Percentiles rank a stretch among this genome's conserved stretches.
phyloP scores from a whole-genome alignment of 2,888 invertebrate genomes.

The Dynastes grantii region DNA sequence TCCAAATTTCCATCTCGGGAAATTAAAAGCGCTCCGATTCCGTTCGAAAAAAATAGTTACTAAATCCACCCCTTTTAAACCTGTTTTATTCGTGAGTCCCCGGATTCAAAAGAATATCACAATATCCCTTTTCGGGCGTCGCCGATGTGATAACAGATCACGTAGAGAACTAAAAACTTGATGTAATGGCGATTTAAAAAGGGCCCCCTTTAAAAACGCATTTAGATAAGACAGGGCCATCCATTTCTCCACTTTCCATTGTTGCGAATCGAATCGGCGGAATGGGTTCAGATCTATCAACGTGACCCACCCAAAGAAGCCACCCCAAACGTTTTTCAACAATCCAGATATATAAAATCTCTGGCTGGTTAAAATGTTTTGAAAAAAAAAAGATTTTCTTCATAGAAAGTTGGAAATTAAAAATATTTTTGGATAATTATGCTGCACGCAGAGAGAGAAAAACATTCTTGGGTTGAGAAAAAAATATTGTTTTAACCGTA shows the following conservation, averaged over 20 bases:
- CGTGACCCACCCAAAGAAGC: not conserved
- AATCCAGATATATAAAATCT: not conserved
- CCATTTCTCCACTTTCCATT: slow-evolving; percentile 65
- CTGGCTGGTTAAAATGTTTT: not conserved
- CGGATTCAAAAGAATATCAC: too few relatives aligned
- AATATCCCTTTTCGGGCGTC: not conserved
- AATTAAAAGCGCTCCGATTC: too few relatives aligned
- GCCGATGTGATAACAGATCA: slow-evolving; percentile 28
- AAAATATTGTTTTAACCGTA: too few relatives aligned
- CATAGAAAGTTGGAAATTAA: not conserved
- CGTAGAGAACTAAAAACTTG: not conserved
- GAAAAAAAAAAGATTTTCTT: not conserved
- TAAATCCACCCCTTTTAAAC: too few relatives aligned
- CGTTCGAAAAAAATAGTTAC: too few relatives aligned
- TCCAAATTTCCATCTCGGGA: too few relatives aligned
- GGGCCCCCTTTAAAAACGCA: too few relatives aligned
- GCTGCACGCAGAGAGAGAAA: too few relatives aligned
- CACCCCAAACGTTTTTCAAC: not conserved
- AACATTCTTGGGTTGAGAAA: too few relatives aligned
- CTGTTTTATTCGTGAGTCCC: too few relatives aligned
- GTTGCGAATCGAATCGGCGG: slow-evolving; percentile 55
- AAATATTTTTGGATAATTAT: too few relatives aligned
- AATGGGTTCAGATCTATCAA: slow-evolving; percentile 30
- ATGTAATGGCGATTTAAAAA: slow-evolving; percentile 69
- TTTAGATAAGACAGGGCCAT: slow-evolving; percentile 71